A percentile compares a stretch with the other conserved stretches of the same genome.
Evolutionary conservation across 2,888 invertebrate genomes (phyloP).

Genomic region (Synanthedon andrenaeformis): DNA sequence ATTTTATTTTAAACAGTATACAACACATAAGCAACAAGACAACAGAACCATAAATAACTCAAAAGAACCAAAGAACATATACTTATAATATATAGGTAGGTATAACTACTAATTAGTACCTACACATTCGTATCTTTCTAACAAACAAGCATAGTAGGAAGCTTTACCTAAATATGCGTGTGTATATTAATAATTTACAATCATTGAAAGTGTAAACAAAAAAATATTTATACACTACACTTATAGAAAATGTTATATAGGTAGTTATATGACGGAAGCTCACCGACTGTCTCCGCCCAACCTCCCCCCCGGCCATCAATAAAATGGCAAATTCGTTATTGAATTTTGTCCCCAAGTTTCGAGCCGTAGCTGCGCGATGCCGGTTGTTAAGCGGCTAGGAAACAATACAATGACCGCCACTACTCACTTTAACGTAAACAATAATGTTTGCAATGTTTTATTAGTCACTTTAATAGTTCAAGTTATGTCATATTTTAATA

Average conservation of each 20-base stretch:
- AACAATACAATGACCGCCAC: conserved; percentile 41
- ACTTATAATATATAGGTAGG: background rate
- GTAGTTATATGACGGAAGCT: conserved; percentile 59
- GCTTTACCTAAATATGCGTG: background rate
- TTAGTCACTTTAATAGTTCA: conserved; percentile 27
- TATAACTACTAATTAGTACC: background rate
- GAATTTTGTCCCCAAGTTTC: conserved; percentile 65
- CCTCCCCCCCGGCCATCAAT: conserved; percentile 68
- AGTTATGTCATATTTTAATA: conserved; percentile 64
- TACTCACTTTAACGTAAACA: conserved; percentile 49
- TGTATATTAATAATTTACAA: background rate
- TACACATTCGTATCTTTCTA: background rate
- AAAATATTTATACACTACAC: conserved; percentile 14
- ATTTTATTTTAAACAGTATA: no score
- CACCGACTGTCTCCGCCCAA: conserved; percentile 60
- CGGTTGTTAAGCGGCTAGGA: conserved; percentile 56
- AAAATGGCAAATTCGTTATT: conserved; percentile 72
- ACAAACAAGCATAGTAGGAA: background rate
- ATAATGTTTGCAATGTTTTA: conserved; percentile 26
- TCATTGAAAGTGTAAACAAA: conserved; percentile 36
- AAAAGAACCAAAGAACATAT: background rate
- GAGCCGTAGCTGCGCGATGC: conserved; percentile 59
- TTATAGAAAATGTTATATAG: conserved; percentile 8
- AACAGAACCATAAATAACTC: no score
- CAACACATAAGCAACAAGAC: no score